Conservation (phyloP, 2,888 invertebrate genomes). For the Dasysyrphus albostriatus region DNA sequence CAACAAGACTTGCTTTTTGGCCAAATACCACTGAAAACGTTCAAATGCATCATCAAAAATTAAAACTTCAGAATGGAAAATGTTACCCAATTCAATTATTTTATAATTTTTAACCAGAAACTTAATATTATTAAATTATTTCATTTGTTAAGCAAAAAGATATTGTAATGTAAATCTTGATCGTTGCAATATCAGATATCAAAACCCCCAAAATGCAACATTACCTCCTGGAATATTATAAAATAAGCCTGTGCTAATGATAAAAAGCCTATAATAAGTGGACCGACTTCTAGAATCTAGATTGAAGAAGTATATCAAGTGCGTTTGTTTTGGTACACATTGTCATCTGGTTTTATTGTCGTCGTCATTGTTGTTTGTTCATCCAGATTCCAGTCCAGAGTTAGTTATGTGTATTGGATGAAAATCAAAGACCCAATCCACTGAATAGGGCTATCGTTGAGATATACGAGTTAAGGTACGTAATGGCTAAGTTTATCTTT, state of each 20-base stretch:
- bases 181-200: not conserved
- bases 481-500: not conserved
- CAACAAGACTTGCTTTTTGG: no score
- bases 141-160: no score
- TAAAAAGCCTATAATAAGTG: constrained; percentile 28
- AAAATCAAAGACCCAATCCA: constrained; percentile 46
- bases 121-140: no score
- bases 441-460: constrained; percentile 3
- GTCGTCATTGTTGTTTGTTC: constrained; percentile 37
- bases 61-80: no score
- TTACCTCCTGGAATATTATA: not conserved
- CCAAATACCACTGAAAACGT: no score
- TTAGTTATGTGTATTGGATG: not conserved
- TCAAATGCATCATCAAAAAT: no score
- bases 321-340: constrained; percentile 65
- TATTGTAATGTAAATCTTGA: no score
- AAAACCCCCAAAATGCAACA: not conserved
- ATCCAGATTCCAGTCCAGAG: constrained; percentile 12
- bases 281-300: not conserved
- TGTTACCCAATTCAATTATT: no score
- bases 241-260: constrained; percentile 34
- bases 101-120: no score
- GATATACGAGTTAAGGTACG: not conserved
- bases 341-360: constrained; percentile 70
- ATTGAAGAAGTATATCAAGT: constrained; percentile 49